These are phyloP conservation scores for Lamprotornis superbus DNA, from an alignment of 2,113 vertebrate species.

Conservation along the genomic window DNA sequence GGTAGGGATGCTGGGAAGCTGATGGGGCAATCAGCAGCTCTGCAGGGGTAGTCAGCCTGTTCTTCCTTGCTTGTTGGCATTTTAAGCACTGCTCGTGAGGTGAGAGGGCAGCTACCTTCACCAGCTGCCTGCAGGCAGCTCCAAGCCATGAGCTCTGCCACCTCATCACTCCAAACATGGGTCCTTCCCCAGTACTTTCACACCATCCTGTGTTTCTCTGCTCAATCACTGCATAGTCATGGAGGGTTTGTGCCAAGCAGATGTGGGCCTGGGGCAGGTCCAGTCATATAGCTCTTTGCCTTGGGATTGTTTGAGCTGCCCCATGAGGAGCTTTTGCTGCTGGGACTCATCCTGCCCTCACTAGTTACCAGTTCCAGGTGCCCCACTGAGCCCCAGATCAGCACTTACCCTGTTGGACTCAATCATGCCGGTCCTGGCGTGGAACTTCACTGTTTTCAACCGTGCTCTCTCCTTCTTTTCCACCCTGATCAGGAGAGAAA, in stretches of 20 bases:
- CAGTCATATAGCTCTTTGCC: not conserved
- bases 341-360: not conserved
- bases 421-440: constrained; percentile 97
- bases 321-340: not conserved
- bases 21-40: constrained; percentile 13
- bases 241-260: not conserved
- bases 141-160: not conserved
- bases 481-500: constrained; percentile 69
- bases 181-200: not conserved
- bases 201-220: not conserved
- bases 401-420: constrained; percentile 96
- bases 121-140: not conserved
- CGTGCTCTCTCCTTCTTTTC: constrained; percentile 97
- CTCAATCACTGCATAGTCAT: not conserved
- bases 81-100: fast-evolving
- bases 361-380: not conserved
- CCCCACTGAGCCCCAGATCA: not conserved
- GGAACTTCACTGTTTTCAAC: constrained; percentile 99
- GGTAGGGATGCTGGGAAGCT: constrained; percentile 63
- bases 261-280: not conserved
- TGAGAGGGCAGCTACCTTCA: not conserved
- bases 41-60: not conserved
- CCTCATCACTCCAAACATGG: not conserved
- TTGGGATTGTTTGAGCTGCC: not conserved
- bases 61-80: not conserved